Base-by-base conservation (phyloP, 2,888 invertebrate genomes). In the Eupsilia transversa region DNA sequence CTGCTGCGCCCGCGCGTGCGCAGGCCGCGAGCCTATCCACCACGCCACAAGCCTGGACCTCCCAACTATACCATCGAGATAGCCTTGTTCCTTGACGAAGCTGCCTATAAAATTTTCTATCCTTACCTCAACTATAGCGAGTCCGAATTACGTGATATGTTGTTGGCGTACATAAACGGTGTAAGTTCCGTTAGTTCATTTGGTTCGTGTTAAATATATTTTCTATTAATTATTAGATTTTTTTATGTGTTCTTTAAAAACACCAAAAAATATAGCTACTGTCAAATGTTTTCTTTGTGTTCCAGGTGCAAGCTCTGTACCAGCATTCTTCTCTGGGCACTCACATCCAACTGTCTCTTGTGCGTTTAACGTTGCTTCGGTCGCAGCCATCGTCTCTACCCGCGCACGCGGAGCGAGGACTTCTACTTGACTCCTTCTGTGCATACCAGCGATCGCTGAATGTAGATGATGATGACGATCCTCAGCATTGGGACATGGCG, bases 401-500 rank as follows among this genome's bases (percentile, higher is more conserved):
- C 0, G 97, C 97, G 80, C 96, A 97, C 80, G 97, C 97, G 27
- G 98, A 98, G 89, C 95, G 98, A 35, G 97, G 97, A 0, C 94
- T 96, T 43, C 92, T 98, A 9, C 94, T 98, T n/a, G 97, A 98
- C 90, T 97, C 97, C 1, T 98, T 98, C 92, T 98, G 98, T 90
- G 96, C 96, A 2, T 98, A 98, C 92, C 97, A 98, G 85, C 96
- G 96, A 54, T 95, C 94, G 17, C 94, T 97, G 23, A 98, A 98
- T 93, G 97, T 97, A 0, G 92, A 94, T n/a, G 97, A 96, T 30
- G 98, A 98, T 86, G 95, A 96, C 0, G 96, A 98, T 91, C 97
- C 98, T 0, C 96, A 97, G 70, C 98, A 98, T 90, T 98, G 98
- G 98, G 98, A 98, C 90, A 97, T 98, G 97, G 98, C 97, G 0